These are phyloP conservation scores for Oryzias curvinotus DNA, from an alignment of 2,113 vertebrate genomes.

Conservation along the genomic window DNA sequence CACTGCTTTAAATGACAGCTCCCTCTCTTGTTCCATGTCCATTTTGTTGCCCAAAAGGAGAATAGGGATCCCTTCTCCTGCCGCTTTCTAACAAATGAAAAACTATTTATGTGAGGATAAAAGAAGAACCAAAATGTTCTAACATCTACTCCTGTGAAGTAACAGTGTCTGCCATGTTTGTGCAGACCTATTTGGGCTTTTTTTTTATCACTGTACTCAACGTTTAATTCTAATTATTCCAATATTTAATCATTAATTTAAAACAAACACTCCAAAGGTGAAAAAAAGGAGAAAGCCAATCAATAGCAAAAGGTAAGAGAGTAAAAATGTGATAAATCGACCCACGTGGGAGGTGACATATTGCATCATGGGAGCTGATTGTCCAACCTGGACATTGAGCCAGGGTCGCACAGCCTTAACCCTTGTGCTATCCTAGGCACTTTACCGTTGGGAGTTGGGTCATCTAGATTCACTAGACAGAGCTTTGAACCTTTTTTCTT, in stretches of 20 bases:
- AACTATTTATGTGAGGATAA: not conserved
- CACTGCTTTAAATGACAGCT: constrained; percentile 82
- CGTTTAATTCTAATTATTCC: too few relatives aligned
- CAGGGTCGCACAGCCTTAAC: constrained; percentile 83
- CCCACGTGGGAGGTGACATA: not conserved
- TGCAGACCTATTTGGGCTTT: not conserved
- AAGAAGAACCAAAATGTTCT: too few relatives aligned
- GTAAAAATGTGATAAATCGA: too few relatives aligned
- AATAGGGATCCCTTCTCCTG: constrained; percentile 81
- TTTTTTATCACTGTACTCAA: too few relatives aligned
- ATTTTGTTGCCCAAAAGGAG: constrained; percentile 91
- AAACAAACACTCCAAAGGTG: too few relatives aligned
- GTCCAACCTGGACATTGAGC: constrained; percentile 85
- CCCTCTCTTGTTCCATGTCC: constrained; percentile 83
- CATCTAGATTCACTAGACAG: too few relatives aligned
- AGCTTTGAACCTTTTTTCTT: too few relatives aligned
- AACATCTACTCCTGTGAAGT: not conserved
- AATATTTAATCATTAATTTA: too few relatives aligned
- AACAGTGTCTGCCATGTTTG: not conserved
- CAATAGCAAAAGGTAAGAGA: too few relatives aligned
- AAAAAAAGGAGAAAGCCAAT: too few relatives aligned
- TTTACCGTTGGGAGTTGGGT: too few relatives aligned
- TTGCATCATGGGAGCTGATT: not conserved
- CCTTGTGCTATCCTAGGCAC: too few relatives aligned
- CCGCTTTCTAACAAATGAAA: constrained; percentile 77